phyloP scores from a whole-genome alignment of 2,888 invertebrate species.

The Trissonchulus latispiculum region DNA sequence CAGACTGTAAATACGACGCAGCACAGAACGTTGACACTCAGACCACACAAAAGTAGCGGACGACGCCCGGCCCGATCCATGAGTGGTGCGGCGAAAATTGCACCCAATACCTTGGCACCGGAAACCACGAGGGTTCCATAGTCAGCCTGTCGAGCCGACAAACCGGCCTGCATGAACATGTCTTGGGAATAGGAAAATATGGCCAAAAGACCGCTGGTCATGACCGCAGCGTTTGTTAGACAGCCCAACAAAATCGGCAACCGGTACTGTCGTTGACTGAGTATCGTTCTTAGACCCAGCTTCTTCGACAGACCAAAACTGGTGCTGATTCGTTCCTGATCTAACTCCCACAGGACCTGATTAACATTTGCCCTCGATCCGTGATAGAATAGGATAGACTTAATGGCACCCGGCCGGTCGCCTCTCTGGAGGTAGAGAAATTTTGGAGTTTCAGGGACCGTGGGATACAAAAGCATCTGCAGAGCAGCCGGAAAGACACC shows the following conservation, averaged over 20 bases:
- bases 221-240: neutral
- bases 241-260: neutral
- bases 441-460: slow-evolving; percentile 19
- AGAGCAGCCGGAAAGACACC: slow-evolving; percentile 4
- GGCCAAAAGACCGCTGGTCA: slow-evolving; percentile 18
- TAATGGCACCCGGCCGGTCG: neutral
- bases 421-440: neutral
- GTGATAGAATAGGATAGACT: slow-evolving; percentile 5
- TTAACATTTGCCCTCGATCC: neutral
- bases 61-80: slow-evolving; percentile 13
- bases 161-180: slow-evolving; percentile 5
- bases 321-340: neutral
- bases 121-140: neutral
- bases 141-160: neutral
- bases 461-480: slow-evolving; percentile 5
- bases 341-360: neutral
- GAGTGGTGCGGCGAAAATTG: slow-evolving; percentile 1
- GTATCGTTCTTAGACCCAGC: neutral
- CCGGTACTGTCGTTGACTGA: neutral
- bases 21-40: neutral
- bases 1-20: neutral
- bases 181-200: slow-evolving; percentile 6
- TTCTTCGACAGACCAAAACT: no score
- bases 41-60: neutral
- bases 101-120: slow-evolving; percentile 8